phyloP scores from a whole-genome alignment of 2,797 vertebrate genomes.

The Smutsia gigantea region DNA sequence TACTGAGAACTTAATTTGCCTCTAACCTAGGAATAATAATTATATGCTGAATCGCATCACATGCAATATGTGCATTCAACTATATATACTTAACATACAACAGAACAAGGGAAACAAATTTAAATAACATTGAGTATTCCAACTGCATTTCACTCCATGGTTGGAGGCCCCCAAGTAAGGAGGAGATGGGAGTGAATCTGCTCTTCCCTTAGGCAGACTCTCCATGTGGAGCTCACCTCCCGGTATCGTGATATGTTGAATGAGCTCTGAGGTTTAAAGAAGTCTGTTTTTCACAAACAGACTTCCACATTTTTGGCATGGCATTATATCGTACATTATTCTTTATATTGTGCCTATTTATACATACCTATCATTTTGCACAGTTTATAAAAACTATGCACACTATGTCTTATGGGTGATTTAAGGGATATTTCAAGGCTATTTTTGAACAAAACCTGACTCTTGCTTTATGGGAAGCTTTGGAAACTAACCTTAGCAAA shows the following conservation, averaged over 20 bases:
- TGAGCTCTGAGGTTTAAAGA: neutral
- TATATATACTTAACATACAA: neutral
- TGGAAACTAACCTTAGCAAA: neutral
- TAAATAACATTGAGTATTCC: neutral
- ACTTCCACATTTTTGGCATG: neutral
- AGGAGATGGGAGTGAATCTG: neutral
- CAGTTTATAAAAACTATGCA: neutral
- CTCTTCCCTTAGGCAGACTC: neutral
- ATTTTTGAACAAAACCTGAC: neutral
- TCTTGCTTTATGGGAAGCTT: neutral
- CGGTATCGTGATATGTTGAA: neutral
- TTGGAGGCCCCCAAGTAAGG: neutral
- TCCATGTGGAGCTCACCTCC: neutral
- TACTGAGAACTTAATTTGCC: neutral
- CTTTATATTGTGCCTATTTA: neutral
- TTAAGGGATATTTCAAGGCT: neutral
- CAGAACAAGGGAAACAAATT: neutral
- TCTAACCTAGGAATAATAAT: constrained; percentile 32
- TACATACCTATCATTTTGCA: neutral
- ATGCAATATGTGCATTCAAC: neutral
- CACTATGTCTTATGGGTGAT: neutral
- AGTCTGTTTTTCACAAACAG: neutral
- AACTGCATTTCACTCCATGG: neutral
- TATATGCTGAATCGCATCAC: neutral
- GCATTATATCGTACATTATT: neutral